Evolutionary conservation across 2,888 invertebrate genomes (phyloP), one percentile per base, ranked within the genome.

Genomic region (Urechis unicinctus): DNA sequence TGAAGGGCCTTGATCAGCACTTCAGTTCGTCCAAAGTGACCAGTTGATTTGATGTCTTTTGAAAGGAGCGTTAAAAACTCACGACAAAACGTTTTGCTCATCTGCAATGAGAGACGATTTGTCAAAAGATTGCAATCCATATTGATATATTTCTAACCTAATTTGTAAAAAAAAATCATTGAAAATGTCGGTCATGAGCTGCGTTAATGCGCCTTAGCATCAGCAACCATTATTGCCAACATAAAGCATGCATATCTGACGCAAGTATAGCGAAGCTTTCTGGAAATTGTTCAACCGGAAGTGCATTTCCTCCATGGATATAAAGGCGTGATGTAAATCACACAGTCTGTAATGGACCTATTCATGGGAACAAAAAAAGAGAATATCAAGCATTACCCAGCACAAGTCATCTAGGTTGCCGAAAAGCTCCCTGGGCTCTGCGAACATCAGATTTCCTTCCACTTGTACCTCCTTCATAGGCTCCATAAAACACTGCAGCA

Each of bases 381-480:
- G n/a, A n/a, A n/a, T n/a, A n/a, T n/a, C n/a, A n/a, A n/a, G 57
- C 78, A 81, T 78, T 70, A 82, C 83, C 66, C 81, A 81, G 64
- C 83, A 83, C 1, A 84, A 76, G 68, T 84, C 83, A 65, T 84
- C 83, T 62, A 84, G 70, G 67, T 84, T 84, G 21, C 83, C 83
- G 68, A 85, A 84, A 4, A 84, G 78, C 41, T 84, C 79, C 66
- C 82, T 82, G 2, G 84, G 84, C 66, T 85, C 84, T 6, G 83
- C 83, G 66, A 81, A 83, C 81, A 85, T 82, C 13, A 83, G 79
- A 68, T 81, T 83, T 13, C 84, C 84, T 68, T 85, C 84, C 9
- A 85, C 84, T 70, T 85, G 84, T 31, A 83, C 81, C 66, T 83
- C 82, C 73, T 85, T 85, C 68, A 84, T 66, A 1, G 84, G 84